Conservation (phyloP, 2,113 vertebrate species). For the Takifugu bimaculatus region DNA sequence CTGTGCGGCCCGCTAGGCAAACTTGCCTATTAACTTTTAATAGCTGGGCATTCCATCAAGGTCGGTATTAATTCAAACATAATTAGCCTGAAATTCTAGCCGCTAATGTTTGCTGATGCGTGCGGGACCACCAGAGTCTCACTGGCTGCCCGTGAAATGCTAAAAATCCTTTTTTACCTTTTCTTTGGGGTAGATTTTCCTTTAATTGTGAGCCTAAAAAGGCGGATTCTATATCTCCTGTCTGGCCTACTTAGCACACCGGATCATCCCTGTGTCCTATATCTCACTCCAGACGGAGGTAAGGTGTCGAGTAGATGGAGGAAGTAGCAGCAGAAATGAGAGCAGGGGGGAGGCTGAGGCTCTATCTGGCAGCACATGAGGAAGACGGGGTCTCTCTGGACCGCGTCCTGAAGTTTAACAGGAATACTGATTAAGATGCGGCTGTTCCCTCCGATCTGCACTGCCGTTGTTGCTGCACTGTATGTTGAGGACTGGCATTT, state of each 20-base stretch:
- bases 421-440: slow-evolving; percentile 45
- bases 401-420: slow-evolving; percentile 44
- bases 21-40: neutral
- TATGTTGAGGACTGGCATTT: neutral
- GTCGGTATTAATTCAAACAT: neutral
- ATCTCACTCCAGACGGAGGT: slow-evolving; percentile 33
- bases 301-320: slow-evolving; percentile 33
- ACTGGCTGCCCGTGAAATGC: too few relatives aligned
- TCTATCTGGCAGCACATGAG: slow-evolving; percentile 30
- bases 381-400: slow-evolving; percentile 47
- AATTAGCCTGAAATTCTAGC: neutral
- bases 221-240: slow-evolving; percentile 1
- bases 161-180: too few relatives aligned
- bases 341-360: slow-evolving; percentile 37
- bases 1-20: neutral
- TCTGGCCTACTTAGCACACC: slow-evolving; percentile 45
- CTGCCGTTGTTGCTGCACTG: neutral
- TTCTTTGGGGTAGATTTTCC: neutral
- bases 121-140: too few relatives aligned
- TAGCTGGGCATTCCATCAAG: neutral
- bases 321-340: slow-evolving; percentile 19
- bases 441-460: slow-evolving; percentile 9
- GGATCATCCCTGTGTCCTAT: slow-evolving; percentile 31
- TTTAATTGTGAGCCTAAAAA: slow-evolving; percentile 11
- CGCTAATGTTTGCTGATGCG: neutral